These are phyloP conservation scores for Anabacerthia variegaticeps DNA, from an alignment of 2,797 vertebrate species.

Conservation along the genomic window DNA sequence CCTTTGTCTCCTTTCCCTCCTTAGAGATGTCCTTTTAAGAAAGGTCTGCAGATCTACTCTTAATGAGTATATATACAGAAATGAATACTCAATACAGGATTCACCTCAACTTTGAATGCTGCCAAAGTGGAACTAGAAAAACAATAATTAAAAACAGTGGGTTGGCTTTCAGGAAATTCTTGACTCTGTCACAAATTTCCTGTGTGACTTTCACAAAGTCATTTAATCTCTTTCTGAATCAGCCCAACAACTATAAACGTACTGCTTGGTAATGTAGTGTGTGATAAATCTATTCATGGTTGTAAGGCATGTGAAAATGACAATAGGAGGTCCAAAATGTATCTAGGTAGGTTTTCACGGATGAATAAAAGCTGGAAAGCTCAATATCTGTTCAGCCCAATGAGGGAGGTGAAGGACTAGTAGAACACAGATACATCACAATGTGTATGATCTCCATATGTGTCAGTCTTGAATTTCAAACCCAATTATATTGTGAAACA, in stretches of 20 bases:
- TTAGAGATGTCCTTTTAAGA: not conserved
- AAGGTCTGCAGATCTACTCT: not conserved
- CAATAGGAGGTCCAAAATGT: not conserved
- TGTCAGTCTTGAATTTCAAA: not conserved
- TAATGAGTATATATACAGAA: not conserved
- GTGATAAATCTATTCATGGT: not conserved
- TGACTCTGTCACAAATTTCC: conserved; percentile 35
- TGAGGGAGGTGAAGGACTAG: not conserved
- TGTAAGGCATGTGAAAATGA: not conserved
- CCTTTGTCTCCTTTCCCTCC: conserved; percentile 1
- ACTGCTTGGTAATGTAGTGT: not conserved
- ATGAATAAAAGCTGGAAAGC: not conserved
- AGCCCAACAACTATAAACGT: not conserved
- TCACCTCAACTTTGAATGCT: not conserved
- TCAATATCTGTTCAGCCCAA: not conserved
- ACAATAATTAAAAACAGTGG: conserved; percentile 23
- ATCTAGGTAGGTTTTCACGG: not conserved
- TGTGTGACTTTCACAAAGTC: conserved; percentile 12
- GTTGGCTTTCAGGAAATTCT: conserved; percentile 39
- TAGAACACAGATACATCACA: accelerated
- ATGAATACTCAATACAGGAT: not conserved
- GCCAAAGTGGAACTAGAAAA: not conserved
- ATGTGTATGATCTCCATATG: conserved; percentile 14
- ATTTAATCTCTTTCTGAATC: conserved; percentile 19
- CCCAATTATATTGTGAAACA: not conserved